Percentiles rank a stretch among this genome's conserved stretches.
Conservation (phyloP, 2,888 invertebrate genomes). For the Carcina quercana region DNA sequence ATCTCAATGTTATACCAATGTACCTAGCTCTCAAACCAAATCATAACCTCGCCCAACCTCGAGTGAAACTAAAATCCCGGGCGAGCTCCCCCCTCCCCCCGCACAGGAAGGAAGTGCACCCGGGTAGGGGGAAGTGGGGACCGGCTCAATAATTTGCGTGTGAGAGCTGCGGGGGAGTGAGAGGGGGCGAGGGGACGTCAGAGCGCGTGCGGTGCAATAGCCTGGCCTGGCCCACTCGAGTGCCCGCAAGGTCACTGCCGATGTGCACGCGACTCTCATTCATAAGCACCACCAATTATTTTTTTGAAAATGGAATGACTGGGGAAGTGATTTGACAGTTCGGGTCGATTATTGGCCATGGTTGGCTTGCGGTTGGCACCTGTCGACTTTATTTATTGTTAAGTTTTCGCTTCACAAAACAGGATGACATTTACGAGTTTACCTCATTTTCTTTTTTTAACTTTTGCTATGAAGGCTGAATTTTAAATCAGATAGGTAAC, state of each 20-base stretch:
- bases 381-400: no score
- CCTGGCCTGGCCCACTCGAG: slow-evolving; percentile 45
- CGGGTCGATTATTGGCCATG: no score
- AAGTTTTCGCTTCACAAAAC: no score
- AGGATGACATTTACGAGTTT: no score
- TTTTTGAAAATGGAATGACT: no score
- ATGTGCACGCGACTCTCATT: slow-evolving; percentile 48
- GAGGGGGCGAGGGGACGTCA: slow-evolving; percentile 12
- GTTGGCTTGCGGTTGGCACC: no score
- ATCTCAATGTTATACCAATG: no score
- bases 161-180: slow-evolving; percentile 18
- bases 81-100: slow-evolving; percentile 23
- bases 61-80: slow-evolving; percentile 26
- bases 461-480: no score
- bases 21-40: slow-evolving; percentile 1
- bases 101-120: slow-evolving; percentile 52
- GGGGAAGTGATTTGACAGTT: no score
- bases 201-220: slow-evolving; percentile 43
- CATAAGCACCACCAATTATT: no score
- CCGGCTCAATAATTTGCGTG: slow-evolving; percentile 58
- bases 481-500: no score
- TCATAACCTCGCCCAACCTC: slow-evolving; percentile 14
- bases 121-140: slow-evolving; percentile 19
- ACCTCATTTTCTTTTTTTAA: no score
- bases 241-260: slow-evolving; percentile 61